Evolutionary conservation across 2,888 invertebrate species (phyloP).

Genomic region (Furcula furcula): DNA sequence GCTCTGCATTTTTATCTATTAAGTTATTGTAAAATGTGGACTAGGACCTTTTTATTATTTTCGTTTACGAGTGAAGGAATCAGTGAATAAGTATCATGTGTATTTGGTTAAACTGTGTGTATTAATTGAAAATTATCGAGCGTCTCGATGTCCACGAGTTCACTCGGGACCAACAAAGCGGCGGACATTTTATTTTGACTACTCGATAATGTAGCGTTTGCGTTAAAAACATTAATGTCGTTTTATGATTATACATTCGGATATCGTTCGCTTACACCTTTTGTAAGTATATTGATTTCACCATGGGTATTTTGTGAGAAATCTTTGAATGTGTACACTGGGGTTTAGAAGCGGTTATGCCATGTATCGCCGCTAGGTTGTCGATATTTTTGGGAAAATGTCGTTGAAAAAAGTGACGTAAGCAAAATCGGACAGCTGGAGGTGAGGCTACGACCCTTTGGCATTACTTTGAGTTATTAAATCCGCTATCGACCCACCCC

Average conservation of each 20-base stretch:
- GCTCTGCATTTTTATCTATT: constrained; percentile 64
- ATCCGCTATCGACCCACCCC: constrained; percentile 70
- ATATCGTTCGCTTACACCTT: constrained; percentile 79
- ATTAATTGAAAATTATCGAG: constrained; percentile 68
- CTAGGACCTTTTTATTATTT: constrained; percentile 62
- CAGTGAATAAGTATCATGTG: constrained; percentile 70
- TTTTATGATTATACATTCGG: constrained; percentile 77
- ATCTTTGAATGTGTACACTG: constrained; percentile 44
- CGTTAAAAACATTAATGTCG: constrained; percentile 79
- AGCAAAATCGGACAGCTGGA: constrained; percentile 61
- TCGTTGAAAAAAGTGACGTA: constrained; percentile 72
- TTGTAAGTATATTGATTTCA: constrained; percentile 69
- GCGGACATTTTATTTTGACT: constrained; percentile 83
- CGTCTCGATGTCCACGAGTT: constrained; percentile 81
- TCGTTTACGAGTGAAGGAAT: constrained; percentile 62
- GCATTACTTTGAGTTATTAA: constrained; percentile 48
- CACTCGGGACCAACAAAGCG: constrained; percentile 81
- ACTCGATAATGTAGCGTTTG: constrained; percentile 82
- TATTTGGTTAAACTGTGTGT: constrained; percentile 59
- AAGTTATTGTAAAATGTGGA: constrained; percentile 69
- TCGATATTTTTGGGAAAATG: constrained; percentile 69
- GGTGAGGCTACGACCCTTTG: constrained; percentile 41
- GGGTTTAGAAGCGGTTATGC: constrained; percentile 56
- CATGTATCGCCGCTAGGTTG: constrained; percentile 64
- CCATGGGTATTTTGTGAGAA: constrained; percentile 44